Conservation (phyloP, 2,113 vertebrate species). For the Porphyrio hochstetteri region DNA sequence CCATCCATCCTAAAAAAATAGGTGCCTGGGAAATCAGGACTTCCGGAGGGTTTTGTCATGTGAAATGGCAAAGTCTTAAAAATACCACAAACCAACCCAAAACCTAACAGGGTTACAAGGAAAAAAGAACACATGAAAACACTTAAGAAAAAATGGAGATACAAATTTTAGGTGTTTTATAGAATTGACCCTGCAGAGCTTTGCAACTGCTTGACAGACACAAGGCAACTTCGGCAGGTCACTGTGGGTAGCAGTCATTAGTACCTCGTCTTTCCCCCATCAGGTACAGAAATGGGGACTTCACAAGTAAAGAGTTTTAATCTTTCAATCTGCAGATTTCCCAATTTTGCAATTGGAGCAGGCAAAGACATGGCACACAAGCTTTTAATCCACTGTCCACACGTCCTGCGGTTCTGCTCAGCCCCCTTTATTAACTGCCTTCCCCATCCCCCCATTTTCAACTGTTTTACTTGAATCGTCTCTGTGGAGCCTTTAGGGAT, state of each 20-base stretch:
- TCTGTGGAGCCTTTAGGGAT: not conserved
- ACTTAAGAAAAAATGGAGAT: accelerated
- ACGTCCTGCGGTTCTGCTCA: not conserved
- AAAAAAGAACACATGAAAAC: not conserved
- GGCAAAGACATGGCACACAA: not conserved
- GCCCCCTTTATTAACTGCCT: not conserved
- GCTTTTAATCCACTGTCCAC: not conserved
- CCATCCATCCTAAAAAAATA: not conserved
- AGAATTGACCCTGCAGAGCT: not conserved
- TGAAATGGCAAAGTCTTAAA: not conserved
- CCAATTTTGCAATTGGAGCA: not conserved
- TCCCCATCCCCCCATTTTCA: not conserved
- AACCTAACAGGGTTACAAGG: not conserved
- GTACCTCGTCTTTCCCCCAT: not conserved
- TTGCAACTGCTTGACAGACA: not conserved
- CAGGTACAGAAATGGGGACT: accelerated
- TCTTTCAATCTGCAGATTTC: not conserved
- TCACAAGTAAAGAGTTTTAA: not conserved
- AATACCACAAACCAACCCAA: too few species aligned
- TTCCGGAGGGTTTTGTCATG: not conserved
- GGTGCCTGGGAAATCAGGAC: not conserved
- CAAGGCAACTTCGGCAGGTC: not conserved
- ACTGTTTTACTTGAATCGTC: not conserved
- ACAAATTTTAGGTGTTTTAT: not conserved
- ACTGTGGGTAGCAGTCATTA: not conserved